These are phyloP conservation scores for Naja naja DNA, from an alignment of 2,113 vertebrate species.

Conservation along the genomic window DNA sequence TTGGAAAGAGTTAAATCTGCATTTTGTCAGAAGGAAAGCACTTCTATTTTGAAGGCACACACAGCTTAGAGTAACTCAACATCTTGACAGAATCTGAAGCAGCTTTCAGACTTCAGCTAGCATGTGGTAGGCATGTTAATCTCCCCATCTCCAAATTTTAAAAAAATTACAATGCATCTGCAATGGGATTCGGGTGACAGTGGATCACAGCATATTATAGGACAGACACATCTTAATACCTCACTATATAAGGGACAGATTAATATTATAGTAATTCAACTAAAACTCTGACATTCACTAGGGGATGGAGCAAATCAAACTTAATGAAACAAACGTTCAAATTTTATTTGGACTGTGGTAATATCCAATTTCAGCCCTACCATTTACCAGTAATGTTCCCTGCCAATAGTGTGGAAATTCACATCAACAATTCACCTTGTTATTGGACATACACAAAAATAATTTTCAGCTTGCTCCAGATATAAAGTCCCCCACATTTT, in stretches of 20 bases:
- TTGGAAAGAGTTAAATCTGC: neutral
- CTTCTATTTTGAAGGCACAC: neutral
- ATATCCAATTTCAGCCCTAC: slow-evolving; percentile 20
- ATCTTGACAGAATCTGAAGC: neutral
- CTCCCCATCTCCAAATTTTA: neutral
- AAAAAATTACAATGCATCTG: neutral
- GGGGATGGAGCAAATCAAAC: slow-evolving; percentile 22
- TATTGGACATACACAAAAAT: slow-evolving; percentile 11
- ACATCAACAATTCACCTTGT: neutral
- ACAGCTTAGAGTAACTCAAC: neutral
- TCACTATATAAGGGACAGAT: neutral
- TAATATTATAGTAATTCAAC: slow-evolving; percentile 32
- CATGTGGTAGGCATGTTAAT: neutral
- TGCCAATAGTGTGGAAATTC: slow-evolving; percentile 25
- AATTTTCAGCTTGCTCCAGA: neutral
- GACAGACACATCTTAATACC: neutral
- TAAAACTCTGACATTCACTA: slow-evolving; percentile 27
- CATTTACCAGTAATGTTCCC: neutral
- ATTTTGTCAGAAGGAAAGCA: neutral
- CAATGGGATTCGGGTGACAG: neutral
- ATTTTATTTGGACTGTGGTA: slow-evolving; percentile 21
- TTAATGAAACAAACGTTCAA: slow-evolving; percentile 26
- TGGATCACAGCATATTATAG: slow-evolving; percentile 6
- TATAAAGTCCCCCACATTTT: neutral
- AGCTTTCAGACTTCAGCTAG: neutral